These are phyloP conservation scores for Gymnoscopelus braueri DNA, from an alignment of 2,797 vertebrate species.

Conservation along the genomic window DNA sequence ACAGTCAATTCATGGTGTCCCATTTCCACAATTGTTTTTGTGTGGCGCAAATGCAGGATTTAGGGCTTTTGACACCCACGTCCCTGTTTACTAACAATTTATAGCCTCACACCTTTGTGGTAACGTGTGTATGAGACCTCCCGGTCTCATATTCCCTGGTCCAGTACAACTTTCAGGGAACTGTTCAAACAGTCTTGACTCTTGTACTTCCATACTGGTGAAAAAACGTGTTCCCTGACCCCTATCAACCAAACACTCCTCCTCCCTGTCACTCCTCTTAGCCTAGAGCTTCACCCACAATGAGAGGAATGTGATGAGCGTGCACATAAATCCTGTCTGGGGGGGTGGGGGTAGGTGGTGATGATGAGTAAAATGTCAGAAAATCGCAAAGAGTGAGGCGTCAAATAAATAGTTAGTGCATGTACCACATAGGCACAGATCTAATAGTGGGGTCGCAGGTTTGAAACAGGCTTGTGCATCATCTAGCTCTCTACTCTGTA, in stretches of 20 bases:
- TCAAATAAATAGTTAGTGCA: no score
- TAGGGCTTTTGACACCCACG: conserved; percentile 41
- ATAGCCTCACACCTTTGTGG: conserved; percentile 70
- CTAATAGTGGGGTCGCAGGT: no score
- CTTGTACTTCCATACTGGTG: conserved; percentile 26
- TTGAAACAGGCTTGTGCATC: no score
- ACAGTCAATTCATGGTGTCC: conserved; percentile 29
- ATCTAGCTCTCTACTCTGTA: no score
- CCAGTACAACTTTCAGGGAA: conserved; percentile 32
- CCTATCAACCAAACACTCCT: conserved; percentile 47
- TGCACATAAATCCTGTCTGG: conserved; percentile 55
- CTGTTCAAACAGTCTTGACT: conserved; percentile 32
- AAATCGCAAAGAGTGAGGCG: conserved; percentile 33
- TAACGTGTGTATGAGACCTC: conserved; percentile 26
- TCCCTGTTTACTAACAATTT: conserved; percentile 69
- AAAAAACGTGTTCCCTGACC: conserved; percentile 22
- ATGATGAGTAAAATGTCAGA: conserved; percentile 51
- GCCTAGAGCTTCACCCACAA: conserved; percentile 63
- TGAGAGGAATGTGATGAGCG: conserved; percentile 77
- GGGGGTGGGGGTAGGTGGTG: conserved; percentile 39
- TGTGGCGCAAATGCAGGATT: conserved; percentile 31
- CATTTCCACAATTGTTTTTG: conserved; percentile 48
- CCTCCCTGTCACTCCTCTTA: conserved; percentile 31
- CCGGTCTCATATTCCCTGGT: conserved; percentile 39
- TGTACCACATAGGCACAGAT: no score